Percentiles rank a stretch among this genome's conserved stretches.
Conservation (phyloP, 92 coral and sea anemone genomes). For the Pocillopora grandis region DNA sequence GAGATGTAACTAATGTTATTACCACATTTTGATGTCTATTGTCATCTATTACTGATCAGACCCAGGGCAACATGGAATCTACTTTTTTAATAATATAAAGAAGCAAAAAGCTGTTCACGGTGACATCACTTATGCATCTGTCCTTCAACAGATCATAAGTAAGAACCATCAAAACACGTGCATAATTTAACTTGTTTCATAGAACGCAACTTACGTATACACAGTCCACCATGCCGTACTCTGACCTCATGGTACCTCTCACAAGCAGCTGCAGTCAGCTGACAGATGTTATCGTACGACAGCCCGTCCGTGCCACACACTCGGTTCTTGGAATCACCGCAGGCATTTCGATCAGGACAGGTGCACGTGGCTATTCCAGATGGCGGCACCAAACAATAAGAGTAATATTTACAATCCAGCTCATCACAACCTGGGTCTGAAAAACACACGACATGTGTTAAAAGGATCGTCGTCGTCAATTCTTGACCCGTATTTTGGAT, state of each 20-base stretch:
- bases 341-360: slow-evolving; percentile 79
- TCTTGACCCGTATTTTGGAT: too few relatives aligned
- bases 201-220: slow-evolving; percentile 78
- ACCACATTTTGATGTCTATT: too few relatives aligned
- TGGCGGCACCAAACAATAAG: slow-evolving; percentile 75
- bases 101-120: too few relatives aligned
- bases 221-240: slow-evolving; percentile 84
- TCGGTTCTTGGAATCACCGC: slow-evolving; percentile 70
- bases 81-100: too few relatives aligned
- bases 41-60: too few relatives aligned
- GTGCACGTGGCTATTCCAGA: slow-evolving; percentile 72
- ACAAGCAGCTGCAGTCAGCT: slow-evolving; percentile 82
- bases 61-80: too few relatives aligned
- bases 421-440: slow-evolving; percentile 73
- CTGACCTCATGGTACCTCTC: slow-evolving; percentile 73
- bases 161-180: background rate
- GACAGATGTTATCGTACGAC: slow-evolving; percentile 84
- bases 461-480: too few relatives aligned
- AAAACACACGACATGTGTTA: background rate
- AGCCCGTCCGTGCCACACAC: slow-evolving; percentile 95
- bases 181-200: background rate
- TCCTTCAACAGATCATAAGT: too few relatives aligned
- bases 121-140: too few relatives aligned
- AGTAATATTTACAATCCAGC: slow-evolving; percentile 68
- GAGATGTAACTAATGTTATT: too few relatives aligned